A percentile compares a stretch with the other conserved stretches of the same genome.
These are phyloP conservation scores for Albula glossodonta DNA, from an alignment of 2,113 vertebrate genomes.

Conservation along the genomic window DNA sequence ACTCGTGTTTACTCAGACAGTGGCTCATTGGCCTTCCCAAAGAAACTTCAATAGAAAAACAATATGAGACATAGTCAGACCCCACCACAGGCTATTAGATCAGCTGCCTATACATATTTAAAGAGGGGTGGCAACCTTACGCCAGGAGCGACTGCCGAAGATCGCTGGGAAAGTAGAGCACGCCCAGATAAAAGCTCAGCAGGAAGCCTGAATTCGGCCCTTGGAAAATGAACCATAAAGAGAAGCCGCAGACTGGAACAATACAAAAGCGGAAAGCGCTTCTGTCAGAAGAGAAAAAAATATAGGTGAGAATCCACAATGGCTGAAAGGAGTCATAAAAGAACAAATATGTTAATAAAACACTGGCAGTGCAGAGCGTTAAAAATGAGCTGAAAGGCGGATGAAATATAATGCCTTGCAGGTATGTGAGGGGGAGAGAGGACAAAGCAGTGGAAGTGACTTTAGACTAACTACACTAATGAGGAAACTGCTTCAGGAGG, in stretches of 20 bases:
- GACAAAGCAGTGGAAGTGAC: constrained; percentile 48
- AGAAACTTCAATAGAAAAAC: background rate
- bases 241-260: background rate
- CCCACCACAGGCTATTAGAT: background rate
- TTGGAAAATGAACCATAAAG: background rate
- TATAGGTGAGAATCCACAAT: constrained; percentile 14
- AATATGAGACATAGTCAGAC: background rate
- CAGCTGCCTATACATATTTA: constrained; percentile 6
- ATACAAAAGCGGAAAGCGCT: background rate
- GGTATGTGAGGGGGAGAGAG: constrained; percentile 49
- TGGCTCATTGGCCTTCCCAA: background rate
- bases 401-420: constrained; percentile 58
- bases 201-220: background rate
- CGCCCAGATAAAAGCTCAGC: background rate
- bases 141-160: background rate
- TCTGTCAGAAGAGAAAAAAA: background rate
- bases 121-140: background rate
- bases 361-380: constrained; percentile 56
- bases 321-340: constrained; percentile 52
- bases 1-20: background rate
- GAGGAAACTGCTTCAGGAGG: background rate
- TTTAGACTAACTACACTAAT: background rate
- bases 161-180: background rate
- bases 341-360: constrained; percentile 67
- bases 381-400: constrained; percentile 65